Evolutionary conservation across 2,888 invertebrate genomes (phyloP).

Genomic region (Ochropleura leucogaster): DNA sequence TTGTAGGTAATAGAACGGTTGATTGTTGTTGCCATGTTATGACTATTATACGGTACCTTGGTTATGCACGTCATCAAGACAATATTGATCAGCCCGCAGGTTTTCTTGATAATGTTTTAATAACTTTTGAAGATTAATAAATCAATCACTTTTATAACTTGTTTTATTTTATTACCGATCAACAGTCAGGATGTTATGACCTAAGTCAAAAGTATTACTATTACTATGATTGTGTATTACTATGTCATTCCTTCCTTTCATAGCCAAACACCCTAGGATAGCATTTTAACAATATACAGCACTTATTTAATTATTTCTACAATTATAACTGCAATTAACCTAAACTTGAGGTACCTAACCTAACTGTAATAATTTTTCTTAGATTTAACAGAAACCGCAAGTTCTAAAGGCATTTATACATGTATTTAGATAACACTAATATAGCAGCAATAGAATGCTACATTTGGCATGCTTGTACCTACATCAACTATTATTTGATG

Average conservation of each 20-base stretch:
- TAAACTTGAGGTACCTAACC: too few relatives aligned
- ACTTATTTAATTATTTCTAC: constrained; percentile 3
- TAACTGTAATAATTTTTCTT: too few relatives aligned
- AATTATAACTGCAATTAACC: too few relatives aligned
- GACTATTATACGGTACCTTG: constrained; percentile 3
- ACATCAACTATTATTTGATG: too few relatives aligned
- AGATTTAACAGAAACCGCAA: too few relatives aligned
- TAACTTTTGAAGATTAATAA: neutral
- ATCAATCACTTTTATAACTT: neutral
- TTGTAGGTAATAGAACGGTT: constrained; percentile 3
- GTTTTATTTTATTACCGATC: constrained; percentile 3
- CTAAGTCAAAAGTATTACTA: too few relatives aligned
- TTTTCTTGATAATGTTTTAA: too few relatives aligned
- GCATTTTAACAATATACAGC: constrained; percentile 6
- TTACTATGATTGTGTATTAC: neutral
- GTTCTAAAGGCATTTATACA: too few relatives aligned
- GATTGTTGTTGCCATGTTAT: constrained; percentile 3
- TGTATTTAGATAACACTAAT: too few relatives aligned
- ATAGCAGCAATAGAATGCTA: too few relatives aligned
- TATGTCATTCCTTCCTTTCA: constrained; percentile 1
- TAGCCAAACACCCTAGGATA: constrained; percentile 1
- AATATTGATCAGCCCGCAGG: too few relatives aligned
- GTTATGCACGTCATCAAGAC: neutral
- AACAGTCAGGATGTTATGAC: neutral
- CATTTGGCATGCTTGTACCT: too few relatives aligned